A percentile compares a stretch with the other conserved stretches of the same genome.
Conservation (phyloP, 2,113 vertebrate genomes). For the Hydrochoerus hydrochaeris region DNA sequence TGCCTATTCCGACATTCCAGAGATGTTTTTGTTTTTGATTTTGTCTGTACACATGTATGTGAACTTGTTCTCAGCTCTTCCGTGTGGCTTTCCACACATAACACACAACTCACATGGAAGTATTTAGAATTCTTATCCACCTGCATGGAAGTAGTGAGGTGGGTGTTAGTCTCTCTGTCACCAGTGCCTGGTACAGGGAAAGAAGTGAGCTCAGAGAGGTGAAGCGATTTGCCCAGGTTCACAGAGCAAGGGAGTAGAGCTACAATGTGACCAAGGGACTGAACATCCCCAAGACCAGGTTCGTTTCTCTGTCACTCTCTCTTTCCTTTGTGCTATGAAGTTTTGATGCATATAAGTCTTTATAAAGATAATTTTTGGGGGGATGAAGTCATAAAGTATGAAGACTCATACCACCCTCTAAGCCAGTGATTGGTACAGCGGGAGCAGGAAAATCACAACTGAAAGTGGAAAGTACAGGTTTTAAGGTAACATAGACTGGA, state of each 20-base stretch:
- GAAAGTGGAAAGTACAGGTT: background rate
- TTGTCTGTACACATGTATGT: background rate
- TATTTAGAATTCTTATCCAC: background rate
- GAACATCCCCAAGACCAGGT: background rate
- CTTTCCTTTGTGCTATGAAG: background rate
- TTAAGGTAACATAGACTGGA: background rate
- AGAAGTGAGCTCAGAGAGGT: background rate
- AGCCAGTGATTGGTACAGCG: background rate
- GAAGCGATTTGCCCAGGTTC: background rate
- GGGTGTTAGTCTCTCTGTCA: background rate
- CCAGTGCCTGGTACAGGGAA: background rate
- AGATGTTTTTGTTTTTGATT: too few relatives aligned
- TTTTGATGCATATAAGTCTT: background rate
- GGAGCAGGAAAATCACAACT: too few relatives aligned
- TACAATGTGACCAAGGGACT: background rate
- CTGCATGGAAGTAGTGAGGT: background rate
- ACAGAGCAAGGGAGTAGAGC: background rate
- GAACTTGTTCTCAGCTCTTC: background rate
- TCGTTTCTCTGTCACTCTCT: background rate
- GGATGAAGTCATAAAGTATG: background rate
- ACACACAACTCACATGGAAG: background rate
- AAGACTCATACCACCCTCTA: background rate
- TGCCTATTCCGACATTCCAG: background rate
- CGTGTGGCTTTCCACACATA: background rate
- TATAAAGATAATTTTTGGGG: background rate